A percentile compares a stretch with the other conserved stretches of the same genome.
Conservation (phyloP, 2,797 vertebrate genomes). For the Menidia menidia region DNA sequence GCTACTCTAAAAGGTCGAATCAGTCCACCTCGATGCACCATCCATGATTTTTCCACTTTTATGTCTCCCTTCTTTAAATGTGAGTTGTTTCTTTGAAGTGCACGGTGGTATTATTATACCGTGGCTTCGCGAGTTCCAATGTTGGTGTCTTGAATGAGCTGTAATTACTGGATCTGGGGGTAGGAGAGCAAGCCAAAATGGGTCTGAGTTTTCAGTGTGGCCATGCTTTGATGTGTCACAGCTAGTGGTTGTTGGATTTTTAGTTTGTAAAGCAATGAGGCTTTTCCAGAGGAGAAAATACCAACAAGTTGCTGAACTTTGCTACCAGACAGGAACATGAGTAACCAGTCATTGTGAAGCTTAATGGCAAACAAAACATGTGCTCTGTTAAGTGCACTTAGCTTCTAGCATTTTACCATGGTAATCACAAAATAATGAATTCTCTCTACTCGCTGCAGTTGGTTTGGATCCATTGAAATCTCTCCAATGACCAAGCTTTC, state of each 20-base stretch:
- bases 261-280: constrained; percentile 3
- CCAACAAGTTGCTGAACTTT: constrained; percentile 58
- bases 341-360: constrained; percentile 67
- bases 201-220: constrained; percentile 77
- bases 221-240: constrained; percentile 77
- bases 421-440: constrained; percentile 53
- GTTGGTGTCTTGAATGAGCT: constrained; percentile 81
- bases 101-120: constrained; percentile 80
- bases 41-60: constrained; percentile 70
- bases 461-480: constrained; percentile 50
- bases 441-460: constrained; percentile 56
- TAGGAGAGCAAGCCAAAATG: constrained; percentile 76
- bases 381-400: constrained; percentile 52
- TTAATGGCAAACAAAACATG: constrained; percentile 68
- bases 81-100: constrained; percentile 79
- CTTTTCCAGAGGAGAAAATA: constrained; percentile 65
- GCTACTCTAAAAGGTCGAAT: constrained; percentile 61
- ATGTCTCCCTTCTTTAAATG: constrained; percentile 78
- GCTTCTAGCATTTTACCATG: constrained; percentile 54
- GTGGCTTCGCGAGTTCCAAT: constrained; percentile 81
- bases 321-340: constrained; percentile 49
- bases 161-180: constrained; percentile 84
- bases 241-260: constrained; percentile 3
- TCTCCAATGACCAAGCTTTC: constrained; percentile 49
- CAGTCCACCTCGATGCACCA: constrained; percentile 73